phyloP scores from a whole-genome alignment of 2,888 invertebrate species.

The Andrena flavipes region DNA sequence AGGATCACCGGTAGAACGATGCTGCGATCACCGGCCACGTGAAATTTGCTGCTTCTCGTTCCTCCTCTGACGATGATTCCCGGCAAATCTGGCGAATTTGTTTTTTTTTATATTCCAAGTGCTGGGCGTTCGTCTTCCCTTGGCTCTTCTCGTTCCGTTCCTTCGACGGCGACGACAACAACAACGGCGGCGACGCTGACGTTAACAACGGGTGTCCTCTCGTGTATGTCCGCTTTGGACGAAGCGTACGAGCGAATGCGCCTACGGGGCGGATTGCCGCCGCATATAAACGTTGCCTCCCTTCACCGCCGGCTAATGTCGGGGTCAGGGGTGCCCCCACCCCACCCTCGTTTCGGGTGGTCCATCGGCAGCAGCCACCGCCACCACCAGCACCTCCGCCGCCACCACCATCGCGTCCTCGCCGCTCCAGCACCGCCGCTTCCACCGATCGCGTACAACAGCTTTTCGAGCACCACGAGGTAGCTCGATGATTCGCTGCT shows the following conservation, averaged over 20 bases:
- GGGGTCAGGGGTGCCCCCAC: constrained; percentile 85
- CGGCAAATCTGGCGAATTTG: not conserved
- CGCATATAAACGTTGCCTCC: constrained; percentile 85
- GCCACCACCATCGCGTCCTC: constrained; percentile 40
- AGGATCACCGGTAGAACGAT: constrained; percentile 31
- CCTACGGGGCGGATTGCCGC: constrained; percentile 83
- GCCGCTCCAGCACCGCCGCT: constrained; percentile 59
- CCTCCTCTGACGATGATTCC: not conserved
- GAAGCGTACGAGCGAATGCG: constrained; percentile 85
- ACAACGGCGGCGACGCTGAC: constrained; percentile 45
- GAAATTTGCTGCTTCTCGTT: not conserved
- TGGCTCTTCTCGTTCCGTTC: constrained; percentile 25
- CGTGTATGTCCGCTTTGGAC: constrained; percentile 80
- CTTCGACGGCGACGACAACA: constrained; percentile 54
- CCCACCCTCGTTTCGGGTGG: constrained; percentile 80
- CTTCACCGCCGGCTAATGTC: constrained; percentile 81
- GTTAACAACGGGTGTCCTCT: constrained; percentile 60
- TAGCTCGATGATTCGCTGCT: not conserved
- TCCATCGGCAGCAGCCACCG: constrained; percentile 70
- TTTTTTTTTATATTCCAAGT: constrained; percentile 41
- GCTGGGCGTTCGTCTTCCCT: constrained; percentile 15
- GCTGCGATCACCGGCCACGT: constrained; percentile 34
- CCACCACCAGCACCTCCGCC: constrained; percentile 48
- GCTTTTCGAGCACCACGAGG: constrained; percentile 41
- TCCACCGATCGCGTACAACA: constrained; percentile 62